These are phyloP conservation scores for Grammomys surdaster DNA, from an alignment of 2,113 vertebrate genomes.

Conservation along the genomic window DNA sequence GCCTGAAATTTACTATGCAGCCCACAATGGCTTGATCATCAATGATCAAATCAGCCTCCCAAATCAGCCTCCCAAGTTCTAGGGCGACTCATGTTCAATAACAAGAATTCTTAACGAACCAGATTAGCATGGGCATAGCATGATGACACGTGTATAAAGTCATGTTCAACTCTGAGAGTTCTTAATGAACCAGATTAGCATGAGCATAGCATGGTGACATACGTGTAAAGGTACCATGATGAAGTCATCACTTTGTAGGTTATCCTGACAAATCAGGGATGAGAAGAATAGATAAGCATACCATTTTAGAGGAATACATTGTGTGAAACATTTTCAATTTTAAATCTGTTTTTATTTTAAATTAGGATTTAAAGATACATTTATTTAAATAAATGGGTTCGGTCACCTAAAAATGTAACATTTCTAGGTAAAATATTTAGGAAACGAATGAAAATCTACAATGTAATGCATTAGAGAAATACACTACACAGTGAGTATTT, in stretches of 20 bases:
- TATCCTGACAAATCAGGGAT: too few relatives aligned
- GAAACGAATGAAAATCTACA: constrained; percentile 37
- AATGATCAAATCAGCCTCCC: neutral
- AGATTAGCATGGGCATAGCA: neutral
- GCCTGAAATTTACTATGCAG: neutral
- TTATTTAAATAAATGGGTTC: constrained; percentile 10
- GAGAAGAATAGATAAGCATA: neutral
- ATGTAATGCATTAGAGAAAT: neutral
- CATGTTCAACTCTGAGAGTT: neutral
- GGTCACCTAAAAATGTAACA: neutral
- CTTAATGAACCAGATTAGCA: neutral
- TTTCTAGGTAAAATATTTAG: constrained; percentile 39
- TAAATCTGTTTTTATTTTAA: constrained; percentile 43
- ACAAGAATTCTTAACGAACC: neutral
- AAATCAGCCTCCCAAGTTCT: neutral
- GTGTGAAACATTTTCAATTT: neutral
- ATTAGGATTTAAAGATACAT: constrained; percentile 43
- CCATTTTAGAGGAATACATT: constrained; percentile 18
- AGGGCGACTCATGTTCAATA: neutral
- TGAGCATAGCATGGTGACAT: neutral
- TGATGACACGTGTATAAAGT: too few relatives aligned
- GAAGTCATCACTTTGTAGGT: too few relatives aligned
- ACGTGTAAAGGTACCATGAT: neutral
- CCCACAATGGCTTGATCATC: neutral
- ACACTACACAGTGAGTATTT: neutral